phyloP scores from a whole-genome alignment of 1,140 invertebrate genomes.

The Chrysoperla carnea region DNA sequence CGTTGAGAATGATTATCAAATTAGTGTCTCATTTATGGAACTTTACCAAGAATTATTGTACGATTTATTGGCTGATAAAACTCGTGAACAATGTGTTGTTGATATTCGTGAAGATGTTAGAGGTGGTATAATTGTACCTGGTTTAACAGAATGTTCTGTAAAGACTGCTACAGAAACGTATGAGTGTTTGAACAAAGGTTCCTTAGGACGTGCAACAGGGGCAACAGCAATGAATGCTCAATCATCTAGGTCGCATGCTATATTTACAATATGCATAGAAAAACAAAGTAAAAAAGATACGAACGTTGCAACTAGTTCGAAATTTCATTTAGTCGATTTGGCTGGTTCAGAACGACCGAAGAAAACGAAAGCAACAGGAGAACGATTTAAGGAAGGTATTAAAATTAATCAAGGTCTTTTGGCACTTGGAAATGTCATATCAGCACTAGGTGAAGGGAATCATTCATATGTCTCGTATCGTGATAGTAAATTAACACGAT shows the following conservation, averaged over 20 bases:
- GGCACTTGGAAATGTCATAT: constrained; percentile 86
- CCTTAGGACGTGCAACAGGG: constrained; percentile 60
- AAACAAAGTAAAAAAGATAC: constrained; percentile 40
- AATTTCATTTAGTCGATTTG: constrained; percentile 79
- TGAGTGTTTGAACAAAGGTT: constrained; percentile 51
- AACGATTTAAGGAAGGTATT: constrained; percentile 85
- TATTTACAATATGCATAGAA: constrained; percentile 71
- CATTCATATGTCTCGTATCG: constrained; percentile 65
- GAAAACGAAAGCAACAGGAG: constrained; percentile 79
- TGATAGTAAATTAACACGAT: constrained; percentile 77
- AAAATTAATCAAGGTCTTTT: constrained; percentile 86
- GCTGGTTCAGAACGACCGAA: constrained; percentile 87
- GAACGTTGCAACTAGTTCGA: constrained; percentile 51
- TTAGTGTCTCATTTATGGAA: constrained; percentile 62
- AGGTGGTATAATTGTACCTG: constrained; percentile 43
- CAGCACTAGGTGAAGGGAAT: constrained; percentile 50
- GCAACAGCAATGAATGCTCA: constrained; percentile 87
- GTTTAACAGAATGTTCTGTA: constrained; percentile 48
- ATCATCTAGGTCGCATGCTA: constrained; percentile 80
- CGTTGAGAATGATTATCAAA: constrained; percentile 44
- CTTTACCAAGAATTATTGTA: constrained; percentile 61
- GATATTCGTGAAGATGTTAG: constrained; percentile 66
- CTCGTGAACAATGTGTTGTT: constrained; percentile 44
- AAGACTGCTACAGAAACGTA: constrained; percentile 39
- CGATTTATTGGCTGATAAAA: constrained; percentile 53